Conservation (phyloP, 2,888 invertebrate genomes). For the Allophyes oxyacanthae region DNA sequence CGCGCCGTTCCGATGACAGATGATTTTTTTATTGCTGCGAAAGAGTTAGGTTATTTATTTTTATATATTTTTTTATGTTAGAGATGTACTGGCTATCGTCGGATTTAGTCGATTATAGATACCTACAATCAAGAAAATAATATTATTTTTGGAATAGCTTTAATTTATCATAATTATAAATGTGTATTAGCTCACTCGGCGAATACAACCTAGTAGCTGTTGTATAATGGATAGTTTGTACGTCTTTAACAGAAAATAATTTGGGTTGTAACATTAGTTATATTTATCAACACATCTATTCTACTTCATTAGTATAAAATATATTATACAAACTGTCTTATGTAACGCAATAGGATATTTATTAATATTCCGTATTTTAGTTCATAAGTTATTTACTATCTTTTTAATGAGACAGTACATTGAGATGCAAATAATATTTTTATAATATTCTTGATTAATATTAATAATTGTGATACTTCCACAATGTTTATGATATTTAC, state of each 20-base stretch:
- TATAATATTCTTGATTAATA: conserved; percentile 32
- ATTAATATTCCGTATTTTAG: conserved; percentile 37
- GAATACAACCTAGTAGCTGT: too few relatives aligned
- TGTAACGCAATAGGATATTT: conserved; percentile 29
- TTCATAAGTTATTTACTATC: conserved; percentile 42
- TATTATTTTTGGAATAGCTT: conserved; percentile 30
- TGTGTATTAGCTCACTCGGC: too few relatives aligned
- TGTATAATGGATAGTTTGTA: conserved; percentile 35
- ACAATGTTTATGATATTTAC: conserved; percentile 16
- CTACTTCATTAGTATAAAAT: conserved; percentile 36
- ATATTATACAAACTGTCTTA: conserved; percentile 31
- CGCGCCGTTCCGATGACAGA: conserved; percentile 53
- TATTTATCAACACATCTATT: conserved; percentile 37
- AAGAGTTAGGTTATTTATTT: conserved; percentile 28
- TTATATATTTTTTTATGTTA: conserved; percentile 20
- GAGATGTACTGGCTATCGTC: conserved; percentile 40
- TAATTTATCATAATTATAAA: conserved; percentile 16
- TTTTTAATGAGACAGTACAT: conserved; percentile 27
- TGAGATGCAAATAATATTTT: conserved; percentile 26
- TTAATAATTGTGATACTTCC: conserved; percentile 30
- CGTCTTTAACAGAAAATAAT: conserved; percentile 34
- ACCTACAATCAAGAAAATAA: conserved; percentile 1
- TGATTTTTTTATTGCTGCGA: conserved; percentile 33
- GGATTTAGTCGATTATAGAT: conserved; percentile 33
- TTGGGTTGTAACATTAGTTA: conserved; percentile 45